Evolutionary conservation across 1,140 invertebrate species (phyloP).

Genomic region (Sitodiplosis mosellana): DNA sequence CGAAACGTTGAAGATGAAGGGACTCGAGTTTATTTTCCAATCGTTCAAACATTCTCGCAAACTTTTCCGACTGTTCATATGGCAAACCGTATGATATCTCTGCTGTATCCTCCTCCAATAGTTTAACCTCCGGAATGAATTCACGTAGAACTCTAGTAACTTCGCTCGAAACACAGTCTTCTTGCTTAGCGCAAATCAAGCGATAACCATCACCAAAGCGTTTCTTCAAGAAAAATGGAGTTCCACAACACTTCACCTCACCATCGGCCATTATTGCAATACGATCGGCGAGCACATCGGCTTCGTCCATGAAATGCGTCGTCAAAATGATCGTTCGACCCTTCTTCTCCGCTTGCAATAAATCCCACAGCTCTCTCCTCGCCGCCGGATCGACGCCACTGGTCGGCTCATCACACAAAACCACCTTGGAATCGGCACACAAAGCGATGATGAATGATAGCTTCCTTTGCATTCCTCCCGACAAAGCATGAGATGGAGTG

Average conservation of each 20-base stretch:
- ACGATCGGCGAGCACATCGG: constrained; percentile 81
- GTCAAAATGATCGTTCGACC: constrained; percentile 66
- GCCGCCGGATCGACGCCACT: constrained; percentile 91
- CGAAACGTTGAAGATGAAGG: constrained; percentile 51
- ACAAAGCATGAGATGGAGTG: constrained; percentile 38
- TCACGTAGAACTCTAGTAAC: constrained; percentile 15
- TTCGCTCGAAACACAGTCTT: constrained; percentile 10
- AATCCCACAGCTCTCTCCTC: constrained; percentile 73
- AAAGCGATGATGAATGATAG: constrained; percentile 62
- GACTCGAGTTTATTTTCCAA: constrained; percentile 12
- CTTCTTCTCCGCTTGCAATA: constrained; percentile 38
- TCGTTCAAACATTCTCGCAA: constrained; percentile 17
- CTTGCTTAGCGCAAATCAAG: constrained; percentile 19
- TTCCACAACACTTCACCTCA: constrained; percentile 59
- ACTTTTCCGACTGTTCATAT: constrained; percentile 12
- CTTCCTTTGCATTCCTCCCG: constrained; percentile 73
- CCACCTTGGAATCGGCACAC: constrained; percentile 41
- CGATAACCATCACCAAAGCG: constrained; percentile 41
- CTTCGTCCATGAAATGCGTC: constrained; percentile 98
- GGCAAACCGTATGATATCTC: constrained; percentile 17
- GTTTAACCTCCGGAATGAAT: constrained; percentile 16
- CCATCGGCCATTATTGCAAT: constrained; percentile 80
- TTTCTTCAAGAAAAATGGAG: constrained; percentile 74
- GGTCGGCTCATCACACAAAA: constrained; percentile 85
- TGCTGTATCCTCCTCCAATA: constrained; percentile 15